A percentile compares a stretch with the other conserved stretches of the same genome.
phyloP scores from a whole-genome alignment of 2,113 vertebrate genomes.

The Balaeniceps rex region DNA sequence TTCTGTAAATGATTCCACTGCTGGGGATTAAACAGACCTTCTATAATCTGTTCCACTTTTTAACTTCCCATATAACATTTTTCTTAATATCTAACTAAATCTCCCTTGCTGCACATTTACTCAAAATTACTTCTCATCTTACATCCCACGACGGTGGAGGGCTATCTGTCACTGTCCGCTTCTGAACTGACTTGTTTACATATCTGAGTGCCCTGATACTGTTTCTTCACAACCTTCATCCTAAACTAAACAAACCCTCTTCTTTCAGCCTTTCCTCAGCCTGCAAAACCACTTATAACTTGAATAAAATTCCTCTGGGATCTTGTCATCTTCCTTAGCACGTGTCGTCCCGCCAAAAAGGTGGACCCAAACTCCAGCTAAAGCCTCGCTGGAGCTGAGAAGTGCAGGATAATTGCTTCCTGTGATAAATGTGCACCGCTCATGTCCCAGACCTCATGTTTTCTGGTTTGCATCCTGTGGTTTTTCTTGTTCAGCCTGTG shows the following conservation, averaged over 20 bases:
- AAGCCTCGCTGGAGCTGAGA: background rate
- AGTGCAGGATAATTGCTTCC: background rate
- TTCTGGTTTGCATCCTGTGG: background rate
- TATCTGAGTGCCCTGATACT: background rate
- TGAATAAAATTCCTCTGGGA: background rate
- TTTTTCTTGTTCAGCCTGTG: background rate
- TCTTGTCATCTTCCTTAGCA: background rate
- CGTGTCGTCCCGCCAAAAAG: background rate
- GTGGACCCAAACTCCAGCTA: background rate
- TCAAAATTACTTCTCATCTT: background rate
- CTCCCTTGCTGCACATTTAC: background rate
- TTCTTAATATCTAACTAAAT: background rate
- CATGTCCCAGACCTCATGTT: background rate
- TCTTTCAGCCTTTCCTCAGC: background rate
- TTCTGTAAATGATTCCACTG: background rate
- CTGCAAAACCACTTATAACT: background rate
- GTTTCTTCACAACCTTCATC: background rate
- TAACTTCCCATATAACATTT: background rate
- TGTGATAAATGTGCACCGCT: background rate
- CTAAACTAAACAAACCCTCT: background rate
- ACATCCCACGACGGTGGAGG: background rate
- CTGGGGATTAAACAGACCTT: background rate
- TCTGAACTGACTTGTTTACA: background rate
- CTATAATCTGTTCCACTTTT: background rate
- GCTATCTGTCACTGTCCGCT: background rate